A percentile compares a stretch with the other conserved stretches of the same genome.
Conservation (phyloP, 1,140 invertebrate species). For the Pogonus chalceus region DNA sequence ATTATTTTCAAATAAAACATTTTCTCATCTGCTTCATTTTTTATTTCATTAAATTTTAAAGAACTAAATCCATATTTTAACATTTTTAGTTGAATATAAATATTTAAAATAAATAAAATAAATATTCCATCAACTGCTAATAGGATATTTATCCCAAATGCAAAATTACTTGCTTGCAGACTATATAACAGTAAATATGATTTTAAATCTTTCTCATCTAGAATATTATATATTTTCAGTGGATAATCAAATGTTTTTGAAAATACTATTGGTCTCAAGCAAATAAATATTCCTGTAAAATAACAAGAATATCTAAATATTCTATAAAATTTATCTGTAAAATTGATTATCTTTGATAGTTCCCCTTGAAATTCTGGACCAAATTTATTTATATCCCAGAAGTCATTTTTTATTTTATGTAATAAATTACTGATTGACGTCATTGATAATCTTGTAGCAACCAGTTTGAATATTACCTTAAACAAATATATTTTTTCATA, state of each 20-base stretch:
- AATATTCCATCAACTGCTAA: background rate
- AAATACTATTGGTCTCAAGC: background rate
- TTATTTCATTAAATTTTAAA: background rate
- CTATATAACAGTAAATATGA: background rate
- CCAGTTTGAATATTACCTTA: too few species aligned
- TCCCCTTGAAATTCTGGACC: background rate
- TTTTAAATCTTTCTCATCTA: background rate
- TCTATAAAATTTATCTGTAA: background rate
- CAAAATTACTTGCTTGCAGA: background rate
- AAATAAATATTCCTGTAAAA: background rate
- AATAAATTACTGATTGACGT: background rate
- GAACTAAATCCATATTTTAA: background rate
- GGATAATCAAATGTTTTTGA: background rate
- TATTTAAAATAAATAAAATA: background rate
- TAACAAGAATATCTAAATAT: background rate
- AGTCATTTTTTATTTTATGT: background rate
- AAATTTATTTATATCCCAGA: background rate
- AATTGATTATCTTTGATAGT: background rate
- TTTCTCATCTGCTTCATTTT: background rate
- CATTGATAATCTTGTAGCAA: too few species aligned
- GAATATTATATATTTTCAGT: background rate
- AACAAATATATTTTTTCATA: too few species aligned
- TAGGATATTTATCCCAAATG: background rate
- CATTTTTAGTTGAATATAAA: background rate
- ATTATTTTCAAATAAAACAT: background rate